Evolutionary conservation across 2,888 invertebrate genomes (phyloP), one percentile per base, ranked within the genome.

Genomic region (Scaptodrosophila latifasciaeformis): DNA sequence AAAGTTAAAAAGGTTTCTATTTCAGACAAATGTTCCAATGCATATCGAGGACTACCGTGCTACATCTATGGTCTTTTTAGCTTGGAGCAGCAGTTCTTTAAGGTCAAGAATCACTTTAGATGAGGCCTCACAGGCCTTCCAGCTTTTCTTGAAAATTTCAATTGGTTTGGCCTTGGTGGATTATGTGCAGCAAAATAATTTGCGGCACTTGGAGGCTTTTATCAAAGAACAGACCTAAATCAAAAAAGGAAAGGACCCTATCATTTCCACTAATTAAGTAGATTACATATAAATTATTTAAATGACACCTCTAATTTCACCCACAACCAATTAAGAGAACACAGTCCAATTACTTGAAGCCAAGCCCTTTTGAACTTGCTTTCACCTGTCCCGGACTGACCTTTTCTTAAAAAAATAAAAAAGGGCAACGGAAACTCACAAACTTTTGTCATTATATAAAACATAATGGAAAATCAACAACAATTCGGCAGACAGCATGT

Each of bases 361-460:
- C 4, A 24, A n/a, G n/a, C 24, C 3, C 24, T 24, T 3, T 7
- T 59, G 19, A 40, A 49, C 35, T 29, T 43, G 19, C 19, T 49
- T 48, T 44, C 53, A 24, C 3, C 3, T 24, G 58, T 49, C 66
- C 62, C 40, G 48, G 35, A 51, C 49, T 63, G 51, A 58, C 54
- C 59, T 29, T 35, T 42, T 49, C 30, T 13, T 56, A 62, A 65
- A 54, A 27, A 29, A 45, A 53, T 24, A 44, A 39, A 49, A 17
- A 46, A 15, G 46, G 13, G 9, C 6, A 35, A 37, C 10, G 34
- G 15, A 40, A 47, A 58, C 52, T 67, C 39, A 49, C n/a, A 75
- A 74, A 78, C 72, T 78, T 72, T 74, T 60, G 59, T 72, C 76
- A 72, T 75, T 78, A 78, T 65, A 66, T n/a, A 64, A 59, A 62